phyloP scores from a whole-genome alignment of 2,113 vertebrate genomes.

The Cygnus buccinator region DNA sequence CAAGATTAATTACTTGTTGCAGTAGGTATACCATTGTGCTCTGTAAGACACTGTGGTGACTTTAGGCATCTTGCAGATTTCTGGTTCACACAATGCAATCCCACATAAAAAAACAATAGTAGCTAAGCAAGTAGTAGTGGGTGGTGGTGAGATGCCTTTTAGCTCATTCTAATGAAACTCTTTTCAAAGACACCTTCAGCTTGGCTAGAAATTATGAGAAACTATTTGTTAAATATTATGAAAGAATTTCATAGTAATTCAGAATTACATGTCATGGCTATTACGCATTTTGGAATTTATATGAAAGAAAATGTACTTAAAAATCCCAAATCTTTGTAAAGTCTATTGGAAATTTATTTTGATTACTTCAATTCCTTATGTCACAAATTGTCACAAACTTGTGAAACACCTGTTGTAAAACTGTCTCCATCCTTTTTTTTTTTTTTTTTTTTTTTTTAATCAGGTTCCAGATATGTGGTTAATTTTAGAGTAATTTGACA shows the following conservation, averaged over 20 bases:
- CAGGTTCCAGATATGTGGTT: neutral
- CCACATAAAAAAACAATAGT: slow-evolving; percentile 30
- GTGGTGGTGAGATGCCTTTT: slow-evolving; percentile 43
- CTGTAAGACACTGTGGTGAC: slow-evolving; percentile 61
- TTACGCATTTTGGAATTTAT: neutral
- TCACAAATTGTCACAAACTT: neutral
- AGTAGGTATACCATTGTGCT: slow-evolving; percentile 73
- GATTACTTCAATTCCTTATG: neutral
- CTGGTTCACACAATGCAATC: slow-evolving; percentile 52
- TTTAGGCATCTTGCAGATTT: slow-evolving; percentile 68
- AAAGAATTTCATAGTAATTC: slow-evolving; percentile 12
- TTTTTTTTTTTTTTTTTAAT: neutral
- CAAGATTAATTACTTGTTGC: slow-evolving; percentile 91
- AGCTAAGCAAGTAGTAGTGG: slow-evolving; percentile 50
- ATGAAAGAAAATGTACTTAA: neutral
- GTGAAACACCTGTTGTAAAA: neutral
- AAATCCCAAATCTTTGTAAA: neutral
- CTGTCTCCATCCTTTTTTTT: neutral
- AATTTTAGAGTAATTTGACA: neutral
- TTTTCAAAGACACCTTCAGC: slow-evolving; percentile 21
- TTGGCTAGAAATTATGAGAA: neutral
- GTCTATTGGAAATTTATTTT: neutral
- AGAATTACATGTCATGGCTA: neutral
- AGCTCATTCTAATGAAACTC: slow-evolving; percentile 29
- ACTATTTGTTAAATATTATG: slow-evolving; percentile 28